Evolutionary conservation across 2,888 invertebrate species (phyloP), one percentile per base, ranked within the genome.

Genomic region (Abrostola triplasia): DNA sequence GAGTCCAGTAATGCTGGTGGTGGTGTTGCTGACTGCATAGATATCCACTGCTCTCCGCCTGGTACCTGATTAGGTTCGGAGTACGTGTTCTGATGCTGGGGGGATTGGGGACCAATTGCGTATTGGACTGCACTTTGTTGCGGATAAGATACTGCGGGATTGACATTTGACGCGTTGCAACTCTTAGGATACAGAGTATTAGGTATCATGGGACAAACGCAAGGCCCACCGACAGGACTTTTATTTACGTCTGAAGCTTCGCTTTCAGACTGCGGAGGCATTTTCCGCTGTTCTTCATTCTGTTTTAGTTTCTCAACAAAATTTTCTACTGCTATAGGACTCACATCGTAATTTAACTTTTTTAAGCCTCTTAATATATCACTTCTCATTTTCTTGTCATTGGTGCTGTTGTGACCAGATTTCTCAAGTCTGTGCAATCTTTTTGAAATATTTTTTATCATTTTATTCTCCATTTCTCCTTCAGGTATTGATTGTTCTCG

Each of bases 371-470:
- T 88, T 0, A 49, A 38, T 40, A 91, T 81, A 67, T 85, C 87
- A 35, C 77, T 60, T 47, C 80, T 88, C 81, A 91, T 90, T 77
- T 83, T 87, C 1, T 66, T 58, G 60, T 85, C 83, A 5, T 77
- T 88, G 2, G 68, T 48, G 11, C 58, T 40, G 13, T 61, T 82
- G 47, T 87, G 81, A 6, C 89, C 87, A 6, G 66, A 67, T 50
- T 83, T 83, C 77, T 89, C 87, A 8, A 90, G 69, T 24, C 88
- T 84, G 52, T 80, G 76, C n/a, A 91, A 67, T 51, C 83, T 82
- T 67, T 85, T 90, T 0, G 88, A 79, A 8, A 91, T 72, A 60
- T 70, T 79, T 11, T 64, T 65, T 69, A 83, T 85, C 5, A 84
- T 67, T 64, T 84, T 76, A 50, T 78, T 83, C 36, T 80, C 75